Conservation (phyloP, 1,140 invertebrate species). For the Diuraphis noxia region DNA sequence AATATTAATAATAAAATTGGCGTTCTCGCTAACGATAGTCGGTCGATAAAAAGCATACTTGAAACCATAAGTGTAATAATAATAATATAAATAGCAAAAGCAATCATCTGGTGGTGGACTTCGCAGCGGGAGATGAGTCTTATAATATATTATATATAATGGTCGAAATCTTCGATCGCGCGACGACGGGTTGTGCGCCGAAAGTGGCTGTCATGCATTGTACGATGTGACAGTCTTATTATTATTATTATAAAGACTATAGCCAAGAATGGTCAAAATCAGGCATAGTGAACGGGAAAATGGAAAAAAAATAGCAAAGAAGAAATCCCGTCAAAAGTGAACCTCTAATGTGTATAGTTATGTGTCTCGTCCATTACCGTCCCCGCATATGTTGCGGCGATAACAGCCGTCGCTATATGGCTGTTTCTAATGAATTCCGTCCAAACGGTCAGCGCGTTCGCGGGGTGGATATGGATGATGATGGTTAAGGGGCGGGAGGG, state of each 20-base stretch:
- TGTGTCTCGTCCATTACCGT: conserved; percentile 28
- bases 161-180: not conserved
- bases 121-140: not conserved
- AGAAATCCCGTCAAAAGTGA: conserved; percentile 31
- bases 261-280: not conserved
- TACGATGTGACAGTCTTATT: not conserved
- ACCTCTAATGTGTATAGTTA: conserved; percentile 22
- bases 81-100: not conserved
- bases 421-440: conserved; percentile 26
- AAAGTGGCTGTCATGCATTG: not conserved
- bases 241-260: not conserved
- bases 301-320: not conserved
- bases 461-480: too few relatives aligned
- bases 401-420: conserved; percentile 20
- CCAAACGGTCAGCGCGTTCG: conserved; percentile 6
- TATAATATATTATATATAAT: too few relatives aligned
- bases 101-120: not conserved
- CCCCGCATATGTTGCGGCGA: conserved; percentile 14
- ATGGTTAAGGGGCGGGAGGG: too few relatives aligned
- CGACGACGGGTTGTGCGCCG: not conserved
- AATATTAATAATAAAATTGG: too few relatives aligned
- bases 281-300: too few relatives aligned
- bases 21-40: too few relatives aligned
- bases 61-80: too few relatives aligned
- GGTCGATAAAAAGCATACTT: too few relatives aligned